Conservation (phyloP, 2,113 vertebrate genomes). For the Gadus macrocephalus region DNA sequence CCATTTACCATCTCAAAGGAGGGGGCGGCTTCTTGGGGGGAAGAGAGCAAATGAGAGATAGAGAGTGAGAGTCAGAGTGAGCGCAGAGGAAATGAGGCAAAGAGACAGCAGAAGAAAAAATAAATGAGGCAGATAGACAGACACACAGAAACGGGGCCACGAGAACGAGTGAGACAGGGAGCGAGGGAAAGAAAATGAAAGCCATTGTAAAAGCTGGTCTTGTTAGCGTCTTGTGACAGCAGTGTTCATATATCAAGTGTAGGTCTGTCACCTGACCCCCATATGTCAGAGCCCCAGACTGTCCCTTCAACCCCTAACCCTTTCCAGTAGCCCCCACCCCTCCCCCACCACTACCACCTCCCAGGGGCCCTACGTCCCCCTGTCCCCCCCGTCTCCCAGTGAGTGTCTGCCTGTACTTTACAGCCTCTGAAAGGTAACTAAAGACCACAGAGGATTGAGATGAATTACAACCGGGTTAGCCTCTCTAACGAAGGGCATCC, state of each 20-base stretch:
- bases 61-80: slow-evolving; percentile 2
- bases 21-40: background rate
- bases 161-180: slow-evolving; percentile 4
- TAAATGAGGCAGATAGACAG: background rate
- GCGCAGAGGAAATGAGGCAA: background rate
- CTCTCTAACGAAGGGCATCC: slow-evolving; percentile 66
- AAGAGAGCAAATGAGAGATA: background rate
- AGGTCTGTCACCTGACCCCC: slow-evolving; percentile 64
- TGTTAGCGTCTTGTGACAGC: slow-evolving; percentile 64
- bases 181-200: slow-evolving; percentile 44
- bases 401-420: slow-evolving; percentile 65
- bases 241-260: slow-evolving; percentile 62
- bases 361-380: slow-evolving; percentile 3
- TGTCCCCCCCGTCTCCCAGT: background rate
- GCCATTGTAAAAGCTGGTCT: slow-evolving; percentile 60
- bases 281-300: slow-evolving; percentile 54
- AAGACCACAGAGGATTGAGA: slow-evolving; percentile 68
- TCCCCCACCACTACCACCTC: slow-evolving; percentile 35
- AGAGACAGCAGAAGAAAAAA: background rate
- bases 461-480: slow-evolving; percentile 67
- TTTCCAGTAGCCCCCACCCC: slow-evolving; percentile 57
- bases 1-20: background rate
- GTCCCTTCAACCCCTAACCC: slow-evolving; percentile 56
- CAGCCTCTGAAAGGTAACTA: slow-evolving; percentile 62
- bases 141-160: background rate